A percentile compares a stretch with the other conserved stretches of the same genome.
Evolutionary conservation across 2,888 invertebrate species (phyloP).

Genomic region (Pilophorus perplexus): DNA sequence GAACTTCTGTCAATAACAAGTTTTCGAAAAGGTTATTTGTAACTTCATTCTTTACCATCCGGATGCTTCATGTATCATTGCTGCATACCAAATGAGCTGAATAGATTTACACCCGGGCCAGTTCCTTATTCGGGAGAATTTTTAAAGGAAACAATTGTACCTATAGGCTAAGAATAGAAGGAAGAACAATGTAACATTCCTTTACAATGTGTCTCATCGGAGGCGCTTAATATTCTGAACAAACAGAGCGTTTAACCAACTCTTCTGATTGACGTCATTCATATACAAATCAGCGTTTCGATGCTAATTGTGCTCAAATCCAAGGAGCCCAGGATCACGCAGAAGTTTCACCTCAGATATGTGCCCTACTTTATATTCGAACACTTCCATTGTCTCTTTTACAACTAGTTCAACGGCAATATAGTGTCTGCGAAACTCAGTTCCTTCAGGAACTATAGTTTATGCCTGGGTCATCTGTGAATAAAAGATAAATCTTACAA

Average conservation of each 20-base stretch:
- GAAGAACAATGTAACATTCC: slow-evolving; percentile 27
- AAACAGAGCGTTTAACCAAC: slow-evolving; percentile 37
- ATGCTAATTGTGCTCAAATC: slow-evolving; percentile 38
- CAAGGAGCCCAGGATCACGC: slow-evolving; percentile 24
- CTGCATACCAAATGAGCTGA: slow-evolving; percentile 33
- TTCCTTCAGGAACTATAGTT: no score
- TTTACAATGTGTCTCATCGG: slow-evolving; percentile 36
- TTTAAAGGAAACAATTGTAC: slow-evolving; percentile 30
- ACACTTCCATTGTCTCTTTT: no score
- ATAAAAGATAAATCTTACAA: no score
- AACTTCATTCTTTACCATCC: no score
- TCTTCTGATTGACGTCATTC: slow-evolving; percentile 38
- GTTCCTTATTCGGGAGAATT: neutral
- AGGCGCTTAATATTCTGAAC: slow-evolving; percentile 37
- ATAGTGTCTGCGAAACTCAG: no score
- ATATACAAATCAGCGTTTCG: slow-evolving; percentile 34
- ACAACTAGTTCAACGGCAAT: no score
- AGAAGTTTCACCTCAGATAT: no score
- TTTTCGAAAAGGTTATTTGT: no score
- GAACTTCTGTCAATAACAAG: no score
- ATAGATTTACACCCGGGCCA: slow-evolving; percentile 20
- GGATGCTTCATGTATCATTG: no score
- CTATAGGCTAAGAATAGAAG: slow-evolving; percentile 33
- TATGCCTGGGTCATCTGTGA: no score
- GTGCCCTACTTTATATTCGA: no score